Evolutionary conservation across 2,113 vertebrate species (phyloP), one percentile per base, ranked within the genome.

Genomic region (Xenus cinereus): DNA sequence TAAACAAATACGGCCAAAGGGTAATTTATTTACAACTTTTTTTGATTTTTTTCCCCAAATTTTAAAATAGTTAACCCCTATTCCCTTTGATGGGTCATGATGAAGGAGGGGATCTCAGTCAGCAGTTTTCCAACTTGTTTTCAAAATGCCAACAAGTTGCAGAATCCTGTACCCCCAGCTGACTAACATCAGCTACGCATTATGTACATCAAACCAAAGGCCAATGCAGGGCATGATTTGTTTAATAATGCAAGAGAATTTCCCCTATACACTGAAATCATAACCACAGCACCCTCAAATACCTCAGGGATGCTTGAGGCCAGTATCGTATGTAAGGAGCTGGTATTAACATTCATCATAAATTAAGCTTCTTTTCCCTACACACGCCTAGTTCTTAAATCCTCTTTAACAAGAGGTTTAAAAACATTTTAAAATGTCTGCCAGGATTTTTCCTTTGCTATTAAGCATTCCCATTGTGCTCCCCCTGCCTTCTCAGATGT

Each of bases 361-460:
- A 96, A 93, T 93, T 93, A 96, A 96, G 84, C 74, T 95, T 78
- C 91, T 96, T 97, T 93, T 50, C 85, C 64, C 76, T 76, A 75
- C 69, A 46, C 30, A 69, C 0, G 14, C 60, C 53, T 80, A 54
- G 3, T 41, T 86, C 79, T 86, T 87, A 95, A 94, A 94, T 96
- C 62, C 48, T 89, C 89, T 95, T 94, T 81, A 96, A 75, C 14
- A 16, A 84, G 77, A 89, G 53, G n/a, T 94, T 91, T 94, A 17
- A 86, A 96, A 97, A 92, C 62, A 93, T 91, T 96, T 87, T 37
- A 0, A 91, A 91, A 87, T 24, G 30, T 78, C 87, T 92, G 62
- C n/a, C n/a, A 78, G 76, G 2, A 15, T 90, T 62, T 84, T 69
- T 53, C 14, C 14, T 71, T 84, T 64, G 23, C 51, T 79, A 26